Percentiles rank a stretch among this genome's conserved stretches.
These are phyloP conservation scores for Parascotia fuliginaria DNA, from an alignment of 2,888 invertebrate genomes.

Conservation along the genomic window DNA sequence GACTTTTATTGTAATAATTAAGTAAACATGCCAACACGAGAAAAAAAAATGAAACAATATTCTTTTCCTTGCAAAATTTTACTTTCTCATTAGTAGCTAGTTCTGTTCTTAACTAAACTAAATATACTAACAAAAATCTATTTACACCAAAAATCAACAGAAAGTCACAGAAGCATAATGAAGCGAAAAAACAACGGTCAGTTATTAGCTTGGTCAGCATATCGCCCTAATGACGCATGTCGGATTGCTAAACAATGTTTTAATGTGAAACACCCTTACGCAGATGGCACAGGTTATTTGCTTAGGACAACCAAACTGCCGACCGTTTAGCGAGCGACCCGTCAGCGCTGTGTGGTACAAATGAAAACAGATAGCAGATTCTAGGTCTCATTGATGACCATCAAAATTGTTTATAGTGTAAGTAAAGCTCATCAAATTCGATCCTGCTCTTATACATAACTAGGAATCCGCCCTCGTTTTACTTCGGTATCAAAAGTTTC, in stretches of 20 bases:
- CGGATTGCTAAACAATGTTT: constrained; percentile 79
- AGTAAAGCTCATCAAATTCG: too few relatives aligned
- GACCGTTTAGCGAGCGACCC: constrained; percentile 76
- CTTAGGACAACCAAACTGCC: constrained; percentile 82
- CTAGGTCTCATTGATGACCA: too few relatives aligned
- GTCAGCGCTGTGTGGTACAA: constrained; percentile 34
- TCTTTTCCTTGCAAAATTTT: not conserved
- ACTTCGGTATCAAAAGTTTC: too few relatives aligned
- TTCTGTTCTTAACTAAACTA: too few relatives aligned
- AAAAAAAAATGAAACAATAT: too few relatives aligned
- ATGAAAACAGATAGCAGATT: constrained; percentile 15
- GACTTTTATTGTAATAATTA: too few relatives aligned
- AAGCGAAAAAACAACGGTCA: constrained; percentile 60
- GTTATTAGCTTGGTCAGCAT: constrained; percentile 66
- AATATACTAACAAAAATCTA: not conserved
- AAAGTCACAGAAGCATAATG: constrained; percentile 50
- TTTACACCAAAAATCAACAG: constrained; percentile 18
- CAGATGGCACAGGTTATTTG: constrained; percentile 78
- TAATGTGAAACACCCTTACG: constrained; percentile 80
- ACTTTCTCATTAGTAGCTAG: not conserved
- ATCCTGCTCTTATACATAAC: too few relatives aligned
- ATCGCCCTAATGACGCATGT: constrained; percentile 75
- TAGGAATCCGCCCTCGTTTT: too few relatives aligned
- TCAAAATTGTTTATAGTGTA: too few relatives aligned
- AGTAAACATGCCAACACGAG: too few relatives aligned